A percentile compares a stretch with the other conserved stretches of the same genome.
phyloP scores from a whole-genome alignment of 2,888 invertebrate species.

The Zygaena filipendulae region DNA sequence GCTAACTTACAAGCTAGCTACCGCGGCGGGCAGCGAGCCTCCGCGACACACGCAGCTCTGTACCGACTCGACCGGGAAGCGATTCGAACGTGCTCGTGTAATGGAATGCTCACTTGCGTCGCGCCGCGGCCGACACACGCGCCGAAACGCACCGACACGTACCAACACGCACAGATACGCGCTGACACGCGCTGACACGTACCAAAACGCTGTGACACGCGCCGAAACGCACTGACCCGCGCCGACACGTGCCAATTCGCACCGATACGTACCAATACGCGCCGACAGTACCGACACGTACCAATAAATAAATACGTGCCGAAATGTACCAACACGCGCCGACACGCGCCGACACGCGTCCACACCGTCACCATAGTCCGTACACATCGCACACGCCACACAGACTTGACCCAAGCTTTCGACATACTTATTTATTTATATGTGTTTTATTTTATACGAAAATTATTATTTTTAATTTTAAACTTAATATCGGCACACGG shows the following conservation, averaged over 20 bases:
- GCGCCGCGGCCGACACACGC: constrained; percentile 20
- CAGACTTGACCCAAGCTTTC: too few relatives aligned
- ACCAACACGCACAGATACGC: too few relatives aligned
- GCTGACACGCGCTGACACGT: too few relatives aligned
- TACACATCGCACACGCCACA: background rate
- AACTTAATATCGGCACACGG: constrained; percentile 21
- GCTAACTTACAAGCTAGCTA: constrained; percentile 64
- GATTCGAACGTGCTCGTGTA: constrained; percentile 27
- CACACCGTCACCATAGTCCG: too few relatives aligned
- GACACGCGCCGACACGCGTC: too few relatives aligned
- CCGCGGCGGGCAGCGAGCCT: constrained; percentile 36
- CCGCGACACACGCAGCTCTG: constrained; percentile 36
- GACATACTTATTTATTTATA: too few relatives aligned
- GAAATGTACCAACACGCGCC: too few relatives aligned
- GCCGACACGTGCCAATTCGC: constrained; percentile 9
- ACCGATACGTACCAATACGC: background rate
- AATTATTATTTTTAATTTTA: too few relatives aligned
- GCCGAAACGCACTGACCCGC: too few relatives aligned
- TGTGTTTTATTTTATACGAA: too few relatives aligned
- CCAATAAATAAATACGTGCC: too few relatives aligned
- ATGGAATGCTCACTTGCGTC: constrained; percentile 18
- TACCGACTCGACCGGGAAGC: constrained; percentile 41
- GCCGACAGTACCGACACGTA: background rate
- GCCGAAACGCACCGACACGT: background rate
- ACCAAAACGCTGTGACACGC: too few relatives aligned